These are phyloP conservation scores for Mantis religiosa DNA, from an alignment of 2,888 invertebrate species.

Conservation along the genomic window DNA sequence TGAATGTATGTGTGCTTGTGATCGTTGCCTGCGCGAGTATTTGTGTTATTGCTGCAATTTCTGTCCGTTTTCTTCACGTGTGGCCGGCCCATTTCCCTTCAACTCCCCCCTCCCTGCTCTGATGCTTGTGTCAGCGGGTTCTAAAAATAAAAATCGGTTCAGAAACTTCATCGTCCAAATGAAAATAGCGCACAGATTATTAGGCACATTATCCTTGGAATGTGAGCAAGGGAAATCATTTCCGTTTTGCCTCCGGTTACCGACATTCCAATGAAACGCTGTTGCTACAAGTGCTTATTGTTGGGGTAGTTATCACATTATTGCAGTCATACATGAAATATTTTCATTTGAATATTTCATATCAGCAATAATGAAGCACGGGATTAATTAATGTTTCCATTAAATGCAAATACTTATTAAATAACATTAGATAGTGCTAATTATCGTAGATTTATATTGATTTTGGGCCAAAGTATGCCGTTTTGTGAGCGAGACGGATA, in stretches of 20 bases:
- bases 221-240: not conserved
- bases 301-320: not conserved
- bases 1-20: not conserved
- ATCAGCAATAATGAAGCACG: not conserved
- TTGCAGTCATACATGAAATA: not conserved
- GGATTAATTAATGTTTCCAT: not conserved
- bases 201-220: not conserved
- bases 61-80: not conserved
- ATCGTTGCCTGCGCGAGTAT: not conserved
- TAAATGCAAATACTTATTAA: not conserved
- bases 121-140: constrained; percentile 5
- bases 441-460: not conserved
- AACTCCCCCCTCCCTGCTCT: not conserved
- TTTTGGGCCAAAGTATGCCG: not conserved
- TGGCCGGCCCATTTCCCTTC: not conserved
- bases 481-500: not conserved
- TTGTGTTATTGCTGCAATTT: not conserved
- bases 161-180: constrained; percentile 14
- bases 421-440: too few species aligned
- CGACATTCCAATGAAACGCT: not conserved
- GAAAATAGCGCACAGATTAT: constrained; percentile 12
- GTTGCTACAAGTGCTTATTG: not conserved
- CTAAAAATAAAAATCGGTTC: constrained; percentile 12
- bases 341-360: not conserved
- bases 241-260: not conserved